Conservation (phyloP, 1,140 invertebrate genomes). For the Papilio dardanus region DNA sequence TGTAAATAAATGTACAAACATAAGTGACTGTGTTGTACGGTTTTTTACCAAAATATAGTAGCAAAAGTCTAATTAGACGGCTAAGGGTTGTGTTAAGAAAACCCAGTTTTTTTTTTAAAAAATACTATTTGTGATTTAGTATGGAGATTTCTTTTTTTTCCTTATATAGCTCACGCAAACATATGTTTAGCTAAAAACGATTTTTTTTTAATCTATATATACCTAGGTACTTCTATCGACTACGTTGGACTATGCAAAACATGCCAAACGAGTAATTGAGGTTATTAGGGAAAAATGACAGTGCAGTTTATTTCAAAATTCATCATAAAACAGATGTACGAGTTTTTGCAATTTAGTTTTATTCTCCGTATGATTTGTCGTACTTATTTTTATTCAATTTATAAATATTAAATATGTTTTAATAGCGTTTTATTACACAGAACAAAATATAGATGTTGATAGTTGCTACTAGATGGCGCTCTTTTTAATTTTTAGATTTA, state of each 20-base stretch:
- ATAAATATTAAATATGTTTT: neutral
- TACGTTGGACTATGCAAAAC: neutral
- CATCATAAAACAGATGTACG: neutral
- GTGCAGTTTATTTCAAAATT: neutral
- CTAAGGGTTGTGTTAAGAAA: no score
- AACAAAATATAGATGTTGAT: neutral
- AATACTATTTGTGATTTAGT: no score
- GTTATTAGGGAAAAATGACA: neutral
- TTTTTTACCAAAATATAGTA: neutral
- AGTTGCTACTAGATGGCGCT: conserved; percentile 16
- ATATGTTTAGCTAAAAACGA: no score
- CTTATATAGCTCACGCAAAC: no score
- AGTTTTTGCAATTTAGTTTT: neutral
- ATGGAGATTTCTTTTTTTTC: no score
- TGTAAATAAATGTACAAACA: neutral
- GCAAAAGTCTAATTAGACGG: no score
- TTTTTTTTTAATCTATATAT: no score
- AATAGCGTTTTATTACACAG: neutral
- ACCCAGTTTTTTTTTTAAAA: no score
- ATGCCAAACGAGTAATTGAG: neutral
- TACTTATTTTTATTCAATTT: neutral
- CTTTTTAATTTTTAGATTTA: neutral
- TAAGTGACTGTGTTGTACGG: neutral
- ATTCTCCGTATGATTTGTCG: neutral
- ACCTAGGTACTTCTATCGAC: no score